Evolutionary conservation across 2,113 vertebrate species (phyloP), one percentile per base, ranked within the genome.

Genomic region (Orthonyx spaldingii): DNA sequence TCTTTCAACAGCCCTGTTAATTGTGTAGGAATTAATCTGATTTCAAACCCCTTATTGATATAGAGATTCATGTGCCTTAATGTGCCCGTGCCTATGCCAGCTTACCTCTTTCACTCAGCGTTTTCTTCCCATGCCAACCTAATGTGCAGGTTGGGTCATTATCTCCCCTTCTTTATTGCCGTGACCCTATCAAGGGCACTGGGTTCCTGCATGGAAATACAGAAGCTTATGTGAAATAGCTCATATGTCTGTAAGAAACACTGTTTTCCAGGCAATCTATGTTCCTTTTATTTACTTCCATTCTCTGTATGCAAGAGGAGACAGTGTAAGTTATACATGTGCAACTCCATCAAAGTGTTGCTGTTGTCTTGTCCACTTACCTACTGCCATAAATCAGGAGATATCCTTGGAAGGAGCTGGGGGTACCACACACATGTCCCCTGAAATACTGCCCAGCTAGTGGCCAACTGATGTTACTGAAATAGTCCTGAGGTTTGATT

Each of bases 21-120:
- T 97, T 96, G 97, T 92, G 89, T 77, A 96, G 95, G 93, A 96
- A 97, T 97, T 97, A 97, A 97, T 97, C 97, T 96, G 95, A 97
- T 97, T 96, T 97, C 92, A 57, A 96, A 94, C 94, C 90, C 92
- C 76, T 87, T 87, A 92, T 61, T 96, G 94, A 91, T 96, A 84
- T 16, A 96, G 50, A 9, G 52, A 75, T 81, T 87, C 2, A 0
- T 47, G 55, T 87, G 84, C 88, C 55, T 87, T 65, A 28, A 59
- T 50, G 44, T 72, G 87, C 46, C 19, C 56, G 42, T 71, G 59
- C 75, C 13, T 60, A 61, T 80, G 83, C 93, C 82, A 68, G 87
- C 81, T 96, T 87, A 75, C 84, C 78, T 89, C 90, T 68, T 61
- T 10, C 33, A 46, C 11, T 18, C 49, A 16, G 20, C 0, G 1